Percentiles rank a stretch among this genome's conserved stretches.
Evolutionary conservation across 1,140 invertebrate species (phyloP).

Genomic region (Cydia splendana): DNA sequence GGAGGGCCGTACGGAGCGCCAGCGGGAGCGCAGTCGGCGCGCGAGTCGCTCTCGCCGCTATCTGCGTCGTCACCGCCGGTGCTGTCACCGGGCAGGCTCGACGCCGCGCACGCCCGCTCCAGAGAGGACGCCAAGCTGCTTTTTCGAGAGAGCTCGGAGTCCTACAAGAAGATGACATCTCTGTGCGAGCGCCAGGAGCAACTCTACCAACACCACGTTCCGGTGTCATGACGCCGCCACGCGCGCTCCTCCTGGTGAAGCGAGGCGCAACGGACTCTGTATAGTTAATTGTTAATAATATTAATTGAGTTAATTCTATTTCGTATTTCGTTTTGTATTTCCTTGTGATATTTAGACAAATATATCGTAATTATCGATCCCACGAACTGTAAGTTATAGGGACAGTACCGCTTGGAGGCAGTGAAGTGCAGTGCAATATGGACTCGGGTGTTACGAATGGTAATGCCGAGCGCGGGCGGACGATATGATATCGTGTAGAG

Average conservation of each 20-base stretch:
- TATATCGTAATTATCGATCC: constrained; percentile 73
- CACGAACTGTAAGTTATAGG: constrained; percentile 77
- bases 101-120: constrained; percentile 67
- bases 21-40: constrained; percentile 65
- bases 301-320: constrained; percentile 77
- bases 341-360: constrained; percentile 80
- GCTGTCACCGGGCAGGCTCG: constrained; percentile 69
- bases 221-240: constrained; percentile 76
- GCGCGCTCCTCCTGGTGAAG: constrained; percentile 65
- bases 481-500: constrained; percentile 71
- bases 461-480: constrained; percentile 51
- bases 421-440: constrained; percentile 73
- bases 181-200: constrained; percentile 79
- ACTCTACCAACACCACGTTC: constrained; percentile 79
- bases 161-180: constrained; percentile 78
- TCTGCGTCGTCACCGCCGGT: constrained; percentile 78
- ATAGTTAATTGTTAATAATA: constrained; percentile 78
- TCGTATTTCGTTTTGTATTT: constrained; percentile 78
- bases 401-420: constrained; percentile 62
- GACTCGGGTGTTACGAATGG: constrained; percentile 68
- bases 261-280: constrained; percentile 58
- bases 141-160: constrained; percentile 78
- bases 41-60: constrained; percentile 74
- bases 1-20: constrained; percentile 63
- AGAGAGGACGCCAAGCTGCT: constrained; percentile 75